These are phyloP conservation scores for Neostethus bicornis DNA, from an alignment of 2,797 vertebrate genomes.

Conservation along the genomic window DNA sequence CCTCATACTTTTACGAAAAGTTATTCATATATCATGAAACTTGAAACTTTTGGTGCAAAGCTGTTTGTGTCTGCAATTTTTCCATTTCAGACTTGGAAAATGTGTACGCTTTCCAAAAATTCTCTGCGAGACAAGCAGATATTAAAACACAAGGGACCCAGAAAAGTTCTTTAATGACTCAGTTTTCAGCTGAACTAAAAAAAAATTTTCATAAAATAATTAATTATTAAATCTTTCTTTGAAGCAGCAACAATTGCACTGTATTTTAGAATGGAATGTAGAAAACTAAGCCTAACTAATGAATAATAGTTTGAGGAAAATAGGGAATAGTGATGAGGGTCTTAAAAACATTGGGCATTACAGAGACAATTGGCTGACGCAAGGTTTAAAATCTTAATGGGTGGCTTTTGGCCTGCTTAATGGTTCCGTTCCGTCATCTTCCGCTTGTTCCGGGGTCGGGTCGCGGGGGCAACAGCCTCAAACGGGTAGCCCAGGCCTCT, in stretches of 20 bases:
- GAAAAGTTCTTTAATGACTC: not conserved
- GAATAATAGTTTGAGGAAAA: not conserved
- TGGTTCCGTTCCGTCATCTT: too few relatives aligned
- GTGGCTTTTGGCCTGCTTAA: too few relatives aligned
- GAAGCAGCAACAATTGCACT: not conserved
- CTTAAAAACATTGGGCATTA: not conserved
- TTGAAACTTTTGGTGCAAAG: not conserved
- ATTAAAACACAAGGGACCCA: not conserved
- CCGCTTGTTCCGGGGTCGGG: too few relatives aligned
- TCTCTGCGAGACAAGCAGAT: not conserved
- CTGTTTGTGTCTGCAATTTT: not conserved
- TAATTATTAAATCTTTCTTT: not conserved
- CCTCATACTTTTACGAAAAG: not conserved
- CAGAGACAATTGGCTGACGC: too few relatives aligned
- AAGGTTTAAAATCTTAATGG: too few relatives aligned
- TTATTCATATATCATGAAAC: not conserved
- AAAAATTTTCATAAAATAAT: not conserved
- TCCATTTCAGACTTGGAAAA: not conserved
- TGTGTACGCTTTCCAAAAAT: too few relatives aligned
- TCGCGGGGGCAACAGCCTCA: too few relatives aligned
- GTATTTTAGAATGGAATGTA: not conserved
- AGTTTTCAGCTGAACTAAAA: not conserved
- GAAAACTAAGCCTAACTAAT: not conserved
- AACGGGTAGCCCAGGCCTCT: too few relatives aligned
- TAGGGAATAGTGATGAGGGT: not conserved